Evolutionary conservation across 1,140 invertebrate genomes (phyloP), one percentile per base, ranked within the genome.

Genomic region (Sipha flava): DNA sequence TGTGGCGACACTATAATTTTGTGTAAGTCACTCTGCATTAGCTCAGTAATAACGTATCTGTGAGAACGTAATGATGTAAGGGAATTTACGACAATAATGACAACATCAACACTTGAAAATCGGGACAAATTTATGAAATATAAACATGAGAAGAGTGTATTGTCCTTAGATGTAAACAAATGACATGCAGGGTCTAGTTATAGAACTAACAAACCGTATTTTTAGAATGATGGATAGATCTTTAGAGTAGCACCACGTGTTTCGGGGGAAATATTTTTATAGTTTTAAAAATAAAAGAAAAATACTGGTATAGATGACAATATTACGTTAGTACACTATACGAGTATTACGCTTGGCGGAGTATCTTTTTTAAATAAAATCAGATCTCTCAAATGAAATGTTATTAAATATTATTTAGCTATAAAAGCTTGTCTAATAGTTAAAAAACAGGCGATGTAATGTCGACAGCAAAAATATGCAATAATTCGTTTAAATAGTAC

Each of bases 1-100:
- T 99, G 98, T 79, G 96, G 96, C 82, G 96, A 98, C 81, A 99
- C 97, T 86, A 99, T 99, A 86, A 99, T 99, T 90, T 99, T 99
- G 89, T 99, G 98, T 82, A 99, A 90, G 90, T 99, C 98, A 87
- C 95, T 98, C 88, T 99, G 97, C 86, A 99, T 94, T 83, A 99
- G 90, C 88, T 99, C 98, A 66, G 97, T 99, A 85, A 99, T 96
- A 84, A 99, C 96, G 90, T 99, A 99, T 88, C 97, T 99, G 87
- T 84, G 70, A 66, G 3, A 79, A 75, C 66, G 80, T 43, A 83
- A 43, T 83, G 43, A 83, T 87, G 90, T 88, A 91, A 92, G 89
- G 88, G 89, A 88, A 86, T 3, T 47, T 18, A 18, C 45, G 5
- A 47, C 45, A 18, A 5, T 14, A 47, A 3, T 18, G 10, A 47